Conservation (phyloP, 2,888 invertebrate genomes). For the Capitulum mitella region DNA sequence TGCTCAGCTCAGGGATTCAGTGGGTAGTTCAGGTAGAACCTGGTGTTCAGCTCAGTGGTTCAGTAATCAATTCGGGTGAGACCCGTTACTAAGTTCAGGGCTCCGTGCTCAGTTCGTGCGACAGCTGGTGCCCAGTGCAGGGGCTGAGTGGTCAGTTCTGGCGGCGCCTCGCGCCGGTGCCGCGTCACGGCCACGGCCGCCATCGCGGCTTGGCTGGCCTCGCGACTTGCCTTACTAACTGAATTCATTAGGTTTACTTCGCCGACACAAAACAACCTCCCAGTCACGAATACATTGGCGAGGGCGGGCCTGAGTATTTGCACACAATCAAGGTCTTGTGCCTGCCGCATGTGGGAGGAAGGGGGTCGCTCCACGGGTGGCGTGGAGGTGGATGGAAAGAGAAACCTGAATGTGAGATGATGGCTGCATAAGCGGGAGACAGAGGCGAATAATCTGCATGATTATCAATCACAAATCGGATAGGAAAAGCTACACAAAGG, state of each 20-base stretch:
- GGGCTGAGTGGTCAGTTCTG: no score
- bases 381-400: background rate
- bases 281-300: slow-evolving; percentile 21
- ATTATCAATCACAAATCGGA: no score
- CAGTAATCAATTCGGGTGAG: no score
- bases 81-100: no score
- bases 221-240: background rate
- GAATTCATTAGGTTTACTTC: background rate
- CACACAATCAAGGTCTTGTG: slow-evolving; percentile 21
- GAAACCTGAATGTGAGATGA: background rate
- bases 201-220: background rate
- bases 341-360: background rate
- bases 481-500: no score
- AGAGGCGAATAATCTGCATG: no score
- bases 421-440: no score
- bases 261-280: slow-evolving; percentile 10
- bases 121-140: no score
- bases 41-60: no score
- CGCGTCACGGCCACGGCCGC: background rate
- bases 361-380: background rate
- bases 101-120: no score
- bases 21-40: no score
- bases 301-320: slow-evolving; percentile 9
- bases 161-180: background rate
- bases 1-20: no score